Percentiles rank a stretch among this genome's conserved stretches.
phyloP scores from a whole-genome alignment of 53 echinoderm and acorn worm genomes.

The Astropecten irregularis region DNA sequence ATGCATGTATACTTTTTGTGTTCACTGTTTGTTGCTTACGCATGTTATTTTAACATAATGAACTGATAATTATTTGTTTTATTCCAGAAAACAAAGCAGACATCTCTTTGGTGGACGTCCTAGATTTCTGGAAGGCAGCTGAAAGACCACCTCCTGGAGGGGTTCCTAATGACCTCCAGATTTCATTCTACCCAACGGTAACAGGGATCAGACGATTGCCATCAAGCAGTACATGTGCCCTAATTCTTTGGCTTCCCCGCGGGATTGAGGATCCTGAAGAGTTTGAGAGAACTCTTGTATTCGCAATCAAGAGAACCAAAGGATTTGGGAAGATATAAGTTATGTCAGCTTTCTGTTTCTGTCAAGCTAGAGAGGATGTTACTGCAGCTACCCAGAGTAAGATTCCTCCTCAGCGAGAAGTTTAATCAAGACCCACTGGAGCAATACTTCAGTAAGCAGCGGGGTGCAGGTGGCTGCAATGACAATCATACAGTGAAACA shows the following conservation, averaged over 20 bases:
- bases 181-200: background rate
- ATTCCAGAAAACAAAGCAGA: background rate
- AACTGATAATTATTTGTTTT: background rate
- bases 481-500: constrained; percentile 1
- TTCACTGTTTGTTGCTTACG: background rate
- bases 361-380: background rate
- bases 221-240: background rate
- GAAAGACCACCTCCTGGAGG: background rate
- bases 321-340: too few species aligned
- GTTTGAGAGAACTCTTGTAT: too few species aligned
- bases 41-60: background rate
- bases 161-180: background rate
- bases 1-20: too few species aligned
- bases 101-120: background rate
- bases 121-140: background rate
- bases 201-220: background rate
- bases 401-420: constrained; percentile 37
- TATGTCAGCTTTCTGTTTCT: too few species aligned
- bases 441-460: constrained; percentile 51
- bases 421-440: constrained; percentile 46
- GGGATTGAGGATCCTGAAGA: too few species aligned
- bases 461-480: background rate
- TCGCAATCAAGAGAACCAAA: too few species aligned
- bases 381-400: background rate
- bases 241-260: background rate